Base-by-base conservation (phyloP, 1,140 invertebrate genomes). In the Euborellia annulipes region DNA sequence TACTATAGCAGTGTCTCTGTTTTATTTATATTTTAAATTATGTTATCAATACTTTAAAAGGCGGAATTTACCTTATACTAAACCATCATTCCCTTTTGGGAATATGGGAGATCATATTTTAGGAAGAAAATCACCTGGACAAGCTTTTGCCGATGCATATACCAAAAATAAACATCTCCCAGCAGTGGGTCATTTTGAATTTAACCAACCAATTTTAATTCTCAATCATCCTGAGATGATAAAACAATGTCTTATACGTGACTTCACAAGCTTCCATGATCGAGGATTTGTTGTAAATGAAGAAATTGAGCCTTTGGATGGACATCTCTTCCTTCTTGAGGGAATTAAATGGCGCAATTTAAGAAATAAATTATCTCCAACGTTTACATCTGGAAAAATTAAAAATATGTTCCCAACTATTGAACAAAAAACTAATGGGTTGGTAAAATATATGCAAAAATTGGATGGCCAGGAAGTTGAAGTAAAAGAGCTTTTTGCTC, bases 151-250 rank as follows among this genome's bases (percentile, higher is more conserved):
- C 3, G 36, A 36, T 36, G 2, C 18, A 14, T 41, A 41, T 13
- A 18, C 16, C 3, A 19, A 41, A 22, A 18, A 16, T 3, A 13
- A 39, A 36, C 41, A 32, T 3, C 18, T 13, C 11, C 45, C 38
- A 45, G 63, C 58, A 39, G 65, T 65, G 13, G 70, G 69, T 0
- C 60, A 55, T 14, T 70, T 61, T 14, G 58, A 66, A 1, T 58
- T 69, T 8, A 53, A 59, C 14, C 61, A 59, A 16, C 71, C 71
- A 0, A 52, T 61, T 3, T 38, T 73, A 3, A 58, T 70, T n/a
- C 16, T 72, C 0, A 57, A 61, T 3, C 71, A 75, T 52, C 64
- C 65, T 0, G 62, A 71, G 8, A 48, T 75, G 0, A 60, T 74
- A 9, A 66, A 64, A 42, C 49, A 48, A n/a, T 52, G 73, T 4